Conservation (phyloP, 2,888 invertebrate species). For the Cheilosia pagana region DNA sequence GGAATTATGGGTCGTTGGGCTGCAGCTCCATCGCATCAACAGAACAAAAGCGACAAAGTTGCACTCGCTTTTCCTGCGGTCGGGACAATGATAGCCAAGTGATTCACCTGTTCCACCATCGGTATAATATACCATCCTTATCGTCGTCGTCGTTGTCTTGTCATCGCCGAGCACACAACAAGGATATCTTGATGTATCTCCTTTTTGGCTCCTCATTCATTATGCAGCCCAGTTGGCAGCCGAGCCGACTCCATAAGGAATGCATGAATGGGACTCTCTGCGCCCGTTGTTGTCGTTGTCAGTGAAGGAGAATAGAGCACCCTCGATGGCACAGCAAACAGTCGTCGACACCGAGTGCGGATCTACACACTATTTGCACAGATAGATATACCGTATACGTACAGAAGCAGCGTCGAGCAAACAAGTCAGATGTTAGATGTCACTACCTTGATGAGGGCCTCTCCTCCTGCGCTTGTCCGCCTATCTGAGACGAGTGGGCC, state of each 20-base stretch:
- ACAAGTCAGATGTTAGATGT: slow-evolving; percentile 74
- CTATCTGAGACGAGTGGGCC: slow-evolving; percentile 12
- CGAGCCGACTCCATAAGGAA: slow-evolving; percentile 49
- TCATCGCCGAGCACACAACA: slow-evolving; percentile 63
- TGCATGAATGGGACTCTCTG: slow-evolving; percentile 55
- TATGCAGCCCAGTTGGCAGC: slow-evolving; percentile 58
- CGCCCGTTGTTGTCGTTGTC: slow-evolving; percentile 30
- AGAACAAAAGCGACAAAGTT: slow-evolving; percentile 21
- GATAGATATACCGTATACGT: not conserved
- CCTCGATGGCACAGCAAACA: slow-evolving; percentile 66
- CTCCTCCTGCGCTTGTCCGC: slow-evolving; percentile 5
- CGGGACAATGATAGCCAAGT: slow-evolving; percentile 51
- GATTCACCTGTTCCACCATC: slow-evolving; percentile 63
- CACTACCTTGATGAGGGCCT: slow-evolving; percentile 65
- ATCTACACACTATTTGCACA: slow-evolving; percentile 59
- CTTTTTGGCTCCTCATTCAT: slow-evolving; percentile 46
- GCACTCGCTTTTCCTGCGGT: slow-evolving; percentile 16
- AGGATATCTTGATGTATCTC: slow-evolving; percentile 70
- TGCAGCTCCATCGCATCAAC: slow-evolving; percentile 18
- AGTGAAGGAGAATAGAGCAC: slow-evolving; percentile 56
- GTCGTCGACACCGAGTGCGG: slow-evolving; percentile 50
- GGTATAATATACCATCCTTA: slow-evolving; percentile 13
- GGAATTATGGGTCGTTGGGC: slow-evolving; percentile 72
- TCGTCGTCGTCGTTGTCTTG: slow-evolving; percentile 61
- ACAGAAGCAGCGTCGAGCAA: slow-evolving; percentile 44